Conservation (phyloP, 1,140 invertebrate genomes). For the Helicoverpa armigera region DNA sequence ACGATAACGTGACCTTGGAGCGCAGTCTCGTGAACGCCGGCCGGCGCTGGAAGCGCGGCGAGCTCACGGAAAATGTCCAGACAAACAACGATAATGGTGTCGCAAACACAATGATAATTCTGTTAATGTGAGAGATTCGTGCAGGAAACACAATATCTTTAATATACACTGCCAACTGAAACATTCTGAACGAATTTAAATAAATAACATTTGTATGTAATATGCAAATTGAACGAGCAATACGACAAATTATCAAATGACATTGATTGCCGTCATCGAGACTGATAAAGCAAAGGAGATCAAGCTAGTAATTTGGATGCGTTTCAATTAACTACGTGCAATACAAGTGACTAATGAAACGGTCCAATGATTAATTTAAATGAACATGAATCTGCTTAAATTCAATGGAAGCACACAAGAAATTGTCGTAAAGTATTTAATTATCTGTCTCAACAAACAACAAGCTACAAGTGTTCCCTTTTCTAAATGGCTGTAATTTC, state of each 20-base stretch:
- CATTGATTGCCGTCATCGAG: slow-evolving; percentile 45
- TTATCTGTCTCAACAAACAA: slow-evolving; percentile 28
- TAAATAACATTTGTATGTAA: background rate
- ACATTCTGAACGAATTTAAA: slow-evolving; percentile 19
- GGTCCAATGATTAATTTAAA: slow-evolving; percentile 79
- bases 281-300: slow-evolving; percentile 57
- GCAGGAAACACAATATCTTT: slow-evolving; percentile 42
- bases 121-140: slow-evolving; percentile 55
- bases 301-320: slow-evolving; percentile 65
- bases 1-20: slow-evolving; percentile 84
- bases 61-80: slow-evolving; percentile 76
- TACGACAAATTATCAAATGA: slow-evolving; percentile 44
- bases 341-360: slow-evolving; percentile 79
- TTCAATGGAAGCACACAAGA: slow-evolving; percentile 13
- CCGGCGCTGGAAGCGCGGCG: slow-evolving; percentile 75
- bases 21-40: slow-evolving; percentile 79
- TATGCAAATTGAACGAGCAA: slow-evolving; percentile 41
- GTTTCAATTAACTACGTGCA: slow-evolving; percentile 77
- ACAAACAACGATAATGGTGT: slow-evolving; percentile 76
- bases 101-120: slow-evolving; percentile 68
- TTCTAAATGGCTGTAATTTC: slow-evolving; percentile 57
- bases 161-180: background rate
- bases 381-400: slow-evolving; percentile 64
- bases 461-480: slow-evolving; percentile 45
- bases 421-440: slow-evolving; percentile 32